Base-by-base conservation (phyloP, 1,140 invertebrate species). In the Drosophila bocki region DNA sequence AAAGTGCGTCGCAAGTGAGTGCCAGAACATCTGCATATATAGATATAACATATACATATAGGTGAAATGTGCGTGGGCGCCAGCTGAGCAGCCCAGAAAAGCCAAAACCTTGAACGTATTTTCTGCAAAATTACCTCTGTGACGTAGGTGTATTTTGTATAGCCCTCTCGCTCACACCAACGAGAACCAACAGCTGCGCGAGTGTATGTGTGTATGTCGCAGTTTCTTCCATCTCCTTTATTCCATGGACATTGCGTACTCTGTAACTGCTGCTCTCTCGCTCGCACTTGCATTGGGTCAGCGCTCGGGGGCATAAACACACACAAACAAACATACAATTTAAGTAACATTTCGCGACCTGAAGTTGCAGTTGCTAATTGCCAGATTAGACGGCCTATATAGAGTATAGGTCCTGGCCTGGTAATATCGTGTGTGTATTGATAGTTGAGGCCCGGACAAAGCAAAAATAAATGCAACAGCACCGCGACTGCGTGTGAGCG, bases 391-490 rank as follows among this genome's bases (percentile, higher is more conserved):
- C n/a, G 12, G n/a, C 13, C 19, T 54, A 11, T 39, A n/a, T 22
- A 39, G 33, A 37, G 53, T 37, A n/a, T 32, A 56, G 35, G 35
- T 35, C 19, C 1, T 54, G 51, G 35, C 51, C 53, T 39, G 53
- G 35, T 22, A 39, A n/a, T 22, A 26, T 26, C 5, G 19, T 47
- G 51, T 62, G 48, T 60, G 41, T 37, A 15, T 41, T 37, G 61
- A 62, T 51, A 67, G 48, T 42, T 61, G 45, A 65, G 54, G 41
- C 45, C 62, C 63, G 59, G 63, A 58, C 35, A 65, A 68, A 54
- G 75, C 53, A 56, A 56, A 56, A 56, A 44, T 62, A 29, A 39
- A 53, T 41, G 54, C 26, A 64, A 45, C 39, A n/a, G 42, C n/a
- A 48, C 7, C 4, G 33, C 32, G 51, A 13, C 51, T 39, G 35